Base-by-base conservation (phyloP, 1,140 invertebrate species). In the Drosophila novamexicana region DNA sequence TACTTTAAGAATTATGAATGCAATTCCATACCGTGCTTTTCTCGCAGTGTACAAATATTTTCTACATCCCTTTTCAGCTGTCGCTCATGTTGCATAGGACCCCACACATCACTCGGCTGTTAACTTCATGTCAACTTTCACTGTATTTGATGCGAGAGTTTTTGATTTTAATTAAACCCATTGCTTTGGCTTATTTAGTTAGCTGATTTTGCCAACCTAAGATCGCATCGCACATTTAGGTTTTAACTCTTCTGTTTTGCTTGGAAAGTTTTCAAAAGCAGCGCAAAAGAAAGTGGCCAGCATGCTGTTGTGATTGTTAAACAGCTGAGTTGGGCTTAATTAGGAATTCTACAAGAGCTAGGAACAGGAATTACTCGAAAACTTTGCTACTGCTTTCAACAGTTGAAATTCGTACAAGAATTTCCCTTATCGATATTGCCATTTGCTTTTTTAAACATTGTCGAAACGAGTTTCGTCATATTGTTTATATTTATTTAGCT, bases 121-220 rank as follows among this genome's bases (percentile, higher is more conserved):
- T 49, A n/a, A n/a, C 42, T 42, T n/a, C 12, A 37, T 42, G 53
- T 71, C 45, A 65, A 53, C 54, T 72, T 72, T 72, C 54, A 58
- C 63, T 66, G 47, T 2, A 45, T 36, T 47, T 40, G 40, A 16
- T 2, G 5, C 16, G 7, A 34, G 6, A 36, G 32, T 6, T 8
- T 7, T 6, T 62, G 34, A 16, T 18, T 57, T 71, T 65, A 71
- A 71, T 65, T 71, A 50, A 14, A 57, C 9, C 29, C 4, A 56
- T 32, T 57, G 36, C 42, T 44, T 37, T n/a, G 14, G 50, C 57
- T 65, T 66, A 40, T 42, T 40, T 53, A 40, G 39, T 53, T 49
- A 22, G 54, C 14, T 32, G 8, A 49, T n/a, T 59, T 68, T 36
- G 39, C 5, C 37, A 45, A 37, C 7, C 37, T 65, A 37, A 44